Conservation (phyloP, 2,113 vertebrate genomes). For the Lipotes vexillifer region DNA sequence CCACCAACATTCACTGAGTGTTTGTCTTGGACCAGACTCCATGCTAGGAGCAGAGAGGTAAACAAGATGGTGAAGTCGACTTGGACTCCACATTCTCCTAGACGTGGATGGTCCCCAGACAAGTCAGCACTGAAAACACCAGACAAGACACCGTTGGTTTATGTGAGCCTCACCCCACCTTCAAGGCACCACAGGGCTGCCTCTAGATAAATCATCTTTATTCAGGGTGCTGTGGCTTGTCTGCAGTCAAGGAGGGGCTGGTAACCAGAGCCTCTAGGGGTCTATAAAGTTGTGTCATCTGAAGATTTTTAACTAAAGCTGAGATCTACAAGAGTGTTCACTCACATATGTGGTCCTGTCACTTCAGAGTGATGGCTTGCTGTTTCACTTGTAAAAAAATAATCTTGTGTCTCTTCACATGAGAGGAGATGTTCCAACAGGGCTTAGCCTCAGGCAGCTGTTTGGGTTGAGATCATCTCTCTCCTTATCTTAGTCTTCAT, state of each 20-base stretch:
- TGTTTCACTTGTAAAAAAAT: not conserved
- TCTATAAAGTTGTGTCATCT: not conserved
- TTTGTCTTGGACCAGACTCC: not conserved
- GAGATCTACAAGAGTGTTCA: not conserved
- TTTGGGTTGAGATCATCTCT: not conserved
- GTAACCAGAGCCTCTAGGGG: not conserved
- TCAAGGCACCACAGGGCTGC: not conserved
- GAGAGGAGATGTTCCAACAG: not conserved
- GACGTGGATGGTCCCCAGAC: rapidly evolving
- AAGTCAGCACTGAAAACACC: not conserved
- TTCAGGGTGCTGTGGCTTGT: not conserved
- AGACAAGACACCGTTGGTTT: not conserved
- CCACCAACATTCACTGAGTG: not conserved
- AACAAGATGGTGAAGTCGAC: not conserved
- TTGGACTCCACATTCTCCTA: not conserved
- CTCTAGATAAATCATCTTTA: not conserved
- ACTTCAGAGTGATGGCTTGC: not conserved
- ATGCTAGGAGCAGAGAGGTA: not conserved
- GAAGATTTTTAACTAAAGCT: not conserved
- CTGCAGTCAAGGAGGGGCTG: not conserved
- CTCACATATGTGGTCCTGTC: not conserved
- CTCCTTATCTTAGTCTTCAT: not conserved
- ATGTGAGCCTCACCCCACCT: not conserved
- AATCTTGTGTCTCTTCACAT: not conserved
- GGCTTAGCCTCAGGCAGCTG: not conserved